Conservation (phyloP, 1,140 invertebrate species). For the Centruroides vittatus region DNA sequence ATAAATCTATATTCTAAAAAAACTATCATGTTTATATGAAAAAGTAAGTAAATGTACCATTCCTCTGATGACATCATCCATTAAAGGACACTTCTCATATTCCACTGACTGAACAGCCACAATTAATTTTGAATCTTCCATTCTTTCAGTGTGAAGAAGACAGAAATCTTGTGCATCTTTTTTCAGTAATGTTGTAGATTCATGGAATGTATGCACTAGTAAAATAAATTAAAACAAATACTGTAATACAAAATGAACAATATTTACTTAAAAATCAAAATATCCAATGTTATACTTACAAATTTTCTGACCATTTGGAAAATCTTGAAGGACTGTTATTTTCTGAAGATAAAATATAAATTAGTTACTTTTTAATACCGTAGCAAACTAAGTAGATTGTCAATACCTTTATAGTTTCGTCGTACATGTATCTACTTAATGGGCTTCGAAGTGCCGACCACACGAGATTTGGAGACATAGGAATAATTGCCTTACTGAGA, state of each 20-base stretch:
- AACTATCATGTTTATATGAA: not conserved
- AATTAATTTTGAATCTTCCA: conserved; percentile 4
- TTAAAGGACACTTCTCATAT: conserved; percentile 12
- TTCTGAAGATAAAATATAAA: not conserved
- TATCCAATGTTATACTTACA: not conserved
- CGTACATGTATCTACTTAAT: conserved; percentile 8
- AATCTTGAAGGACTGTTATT: not conserved
- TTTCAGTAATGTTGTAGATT: conserved; percentile 5
- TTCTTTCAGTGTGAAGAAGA: conserved; percentile 9
- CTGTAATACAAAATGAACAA: not conserved
- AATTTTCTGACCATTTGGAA: not conserved
- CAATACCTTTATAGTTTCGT: conserved; percentile 12
- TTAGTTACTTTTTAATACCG: not conserved
- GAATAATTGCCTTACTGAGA: not conserved
- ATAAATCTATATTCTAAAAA: no score
- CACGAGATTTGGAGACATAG: not conserved
- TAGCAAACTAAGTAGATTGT: no score
- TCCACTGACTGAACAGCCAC: conserved; percentile 10
- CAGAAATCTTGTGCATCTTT: conserved; percentile 12
- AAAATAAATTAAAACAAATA: not conserved
- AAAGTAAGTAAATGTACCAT: conserved; percentile 1
- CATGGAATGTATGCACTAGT: conserved; percentile 13
- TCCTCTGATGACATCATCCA: conserved; percentile 6
- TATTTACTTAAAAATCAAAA: not conserved
- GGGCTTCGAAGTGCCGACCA: conserved; percentile 12